Conservation (phyloP, 92 coral and sea anemone species). For the Diadumene lineata region DNA sequence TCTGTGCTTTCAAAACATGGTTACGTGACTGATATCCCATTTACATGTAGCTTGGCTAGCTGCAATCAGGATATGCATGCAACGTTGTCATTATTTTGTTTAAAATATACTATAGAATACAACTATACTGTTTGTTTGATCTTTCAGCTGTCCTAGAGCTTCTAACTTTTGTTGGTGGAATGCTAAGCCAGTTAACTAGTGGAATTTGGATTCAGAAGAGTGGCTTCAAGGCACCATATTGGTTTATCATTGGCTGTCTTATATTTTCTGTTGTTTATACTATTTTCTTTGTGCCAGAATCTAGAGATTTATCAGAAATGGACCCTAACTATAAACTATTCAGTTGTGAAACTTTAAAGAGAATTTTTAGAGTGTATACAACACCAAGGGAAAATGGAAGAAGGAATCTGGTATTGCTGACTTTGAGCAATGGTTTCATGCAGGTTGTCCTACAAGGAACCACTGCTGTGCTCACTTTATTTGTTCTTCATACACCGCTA, state of each 20-base stretch:
- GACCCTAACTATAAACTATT: slow-evolving; percentile 18
- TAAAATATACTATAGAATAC: too few relatives aligned
- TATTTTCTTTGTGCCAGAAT: slow-evolving; percentile 62
- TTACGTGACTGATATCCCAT: neutral
- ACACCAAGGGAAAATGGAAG: slow-evolving; percentile 41
- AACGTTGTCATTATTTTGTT: too few relatives aligned
- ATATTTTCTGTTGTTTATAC: slow-evolving; percentile 45
- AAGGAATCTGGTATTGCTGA: slow-evolving; percentile 56
- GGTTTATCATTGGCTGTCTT: slow-evolving; percentile 69
- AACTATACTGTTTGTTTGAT: neutral
- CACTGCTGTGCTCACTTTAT: slow-evolving; percentile 48
- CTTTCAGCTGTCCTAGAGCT: slow-evolving; percentile 63
- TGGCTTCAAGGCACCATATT: slow-evolving; percentile 68
- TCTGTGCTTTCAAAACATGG: neutral
- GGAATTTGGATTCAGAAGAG: slow-evolving; percentile 65
- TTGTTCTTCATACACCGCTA: slow-evolving; percentile 66
- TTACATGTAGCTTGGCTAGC: too few relatives aligned
- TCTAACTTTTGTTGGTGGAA: slow-evolving; percentile 64
- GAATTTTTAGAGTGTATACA: slow-evolving; percentile 53
- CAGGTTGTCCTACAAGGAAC: slow-evolving; percentile 30
- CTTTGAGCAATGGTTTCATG: slow-evolving; percentile 35
- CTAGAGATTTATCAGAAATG: slow-evolving; percentile 35
- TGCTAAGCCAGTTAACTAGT: slow-evolving; percentile 78
- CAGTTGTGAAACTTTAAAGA: slow-evolving; percentile 46
- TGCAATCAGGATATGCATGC: too few relatives aligned